Evolutionary conservation across 2,888 invertebrate genomes (phyloP), one percentile per base, ranked within the genome.

Genomic region (Tolmerus cingulatus): DNA sequence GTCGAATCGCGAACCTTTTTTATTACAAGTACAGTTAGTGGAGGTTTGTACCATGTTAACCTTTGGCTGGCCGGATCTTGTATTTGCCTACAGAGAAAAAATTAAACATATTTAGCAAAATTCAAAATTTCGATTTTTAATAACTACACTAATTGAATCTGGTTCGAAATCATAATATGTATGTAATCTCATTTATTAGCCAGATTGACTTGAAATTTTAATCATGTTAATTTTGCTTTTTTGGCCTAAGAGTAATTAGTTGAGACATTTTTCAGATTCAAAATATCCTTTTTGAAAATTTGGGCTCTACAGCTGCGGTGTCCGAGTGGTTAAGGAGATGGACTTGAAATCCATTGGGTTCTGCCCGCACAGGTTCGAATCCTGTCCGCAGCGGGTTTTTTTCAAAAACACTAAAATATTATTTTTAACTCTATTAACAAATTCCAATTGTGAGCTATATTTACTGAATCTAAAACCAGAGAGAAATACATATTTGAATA

Each of bases 1-100:
- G 96, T 95, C 12, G 96, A 96, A 93, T 99, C 99, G 92, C 97
- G 95, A 86, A 98, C 97, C 93, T 99, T 99, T 94, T 98, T 98
- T 93, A 99, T 98, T 89, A 99, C 98, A 90, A 99, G 95, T 90
- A 98, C 98, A n/a, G 97, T 97, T 89, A 98, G 94, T 0, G 98
- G 98, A 27, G 98, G 97, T 93, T 98, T 98, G 95, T 98, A 97
- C 99, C 99, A 99, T 77, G 97, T 98, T 91, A 99, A 94, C 91
- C 98, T 95, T 94, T 98, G 98, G 91, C 98, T 98, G 91, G 98
- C 98, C 74, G 98, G 99, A 93, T 99, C 98, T 93, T 98, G 98
- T 91, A 98, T 98, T 92, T 98, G 97, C 97, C 97, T 97, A 43
- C 5, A 85, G 40, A 23, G n/a, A 23, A 19, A 2, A 12, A 2